Conservation (phyloP, 2,888 invertebrate species). For the Palloptera scutellata region DNA sequence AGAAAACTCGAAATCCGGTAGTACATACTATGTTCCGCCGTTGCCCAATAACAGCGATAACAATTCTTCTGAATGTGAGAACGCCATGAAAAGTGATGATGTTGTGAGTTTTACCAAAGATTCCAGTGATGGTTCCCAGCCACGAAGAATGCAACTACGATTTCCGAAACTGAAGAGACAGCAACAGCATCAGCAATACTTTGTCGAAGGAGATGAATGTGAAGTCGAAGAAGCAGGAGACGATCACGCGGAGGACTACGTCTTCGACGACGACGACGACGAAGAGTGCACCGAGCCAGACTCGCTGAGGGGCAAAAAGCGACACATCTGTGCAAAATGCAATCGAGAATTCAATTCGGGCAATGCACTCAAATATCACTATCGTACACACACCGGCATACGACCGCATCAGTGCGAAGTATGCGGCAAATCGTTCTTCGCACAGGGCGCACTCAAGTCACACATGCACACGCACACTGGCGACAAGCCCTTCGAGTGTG, state of each 20-base stretch:
- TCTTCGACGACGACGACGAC: slow-evolving; percentile 26
- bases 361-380: slow-evolving; percentile 85
- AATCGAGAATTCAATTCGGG: slow-evolving; percentile 79
- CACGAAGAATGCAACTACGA: neutral
- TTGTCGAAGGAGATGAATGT: neutral
- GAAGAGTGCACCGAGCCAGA: neutral
- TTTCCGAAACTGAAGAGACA: too few relatives aligned
- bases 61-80: neutral
- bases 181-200: neutral
- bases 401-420: slow-evolving; percentile 80
- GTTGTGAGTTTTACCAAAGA: neutral
- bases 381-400: slow-evolving; percentile 80
- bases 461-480: slow-evolving; percentile 84
- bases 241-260: slow-evolving; percentile 10
- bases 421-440: slow-evolving; percentile 85
- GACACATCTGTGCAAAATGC: slow-evolving; percentile 66
- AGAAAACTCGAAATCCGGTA: too few relatives aligned
- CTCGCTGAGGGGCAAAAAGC: slow-evolving; percentile 23
- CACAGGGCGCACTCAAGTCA: slow-evolving; percentile 81
- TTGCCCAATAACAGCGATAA: too few relatives aligned
- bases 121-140: slow-evolving; percentile 5
- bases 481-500: slow-evolving; percentile 85
- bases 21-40: too few relatives aligned
- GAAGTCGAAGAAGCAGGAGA: neutral
- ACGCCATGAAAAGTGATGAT: neutral